A percentile compares a stretch with the other conserved stretches of the same genome.
Evolutionary conservation across 2,888 invertebrate species (phyloP).

Genomic region (Dryobotodes eremita): DNA sequence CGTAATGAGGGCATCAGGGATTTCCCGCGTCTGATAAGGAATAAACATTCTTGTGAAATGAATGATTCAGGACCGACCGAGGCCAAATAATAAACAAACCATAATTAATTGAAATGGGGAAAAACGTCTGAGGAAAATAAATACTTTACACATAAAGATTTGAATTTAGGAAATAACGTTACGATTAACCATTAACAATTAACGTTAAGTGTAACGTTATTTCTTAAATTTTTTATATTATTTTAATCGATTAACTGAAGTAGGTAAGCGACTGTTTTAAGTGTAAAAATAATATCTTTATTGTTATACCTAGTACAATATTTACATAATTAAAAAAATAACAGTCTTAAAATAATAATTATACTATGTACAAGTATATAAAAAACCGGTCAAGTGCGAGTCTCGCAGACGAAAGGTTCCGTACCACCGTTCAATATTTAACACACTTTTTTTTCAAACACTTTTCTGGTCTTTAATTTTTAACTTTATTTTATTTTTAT

Average conservation of each 20-base stretch:
- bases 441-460: too few relatives aligned
- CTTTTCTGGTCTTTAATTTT: too few relatives aligned
- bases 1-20: slow-evolving; percentile 15
- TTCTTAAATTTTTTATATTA: neutral
- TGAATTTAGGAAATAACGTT: neutral
- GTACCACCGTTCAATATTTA: too few relatives aligned
- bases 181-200: too few relatives aligned
- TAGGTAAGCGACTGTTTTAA: neutral
- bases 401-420: too few relatives aligned
- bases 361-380: too few relatives aligned
- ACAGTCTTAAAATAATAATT: too few relatives aligned
- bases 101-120: neutral
- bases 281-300: neutral
- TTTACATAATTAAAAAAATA: neutral
- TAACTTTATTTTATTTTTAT: too few relatives aligned
- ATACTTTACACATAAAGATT: neutral
- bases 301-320: neutral
- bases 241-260: neutral
- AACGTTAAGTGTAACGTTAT: neutral
- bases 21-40: slow-evolving; percentile 4
- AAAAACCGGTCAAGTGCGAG: too few relatives aligned
- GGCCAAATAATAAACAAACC: neutral
- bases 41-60: neutral
- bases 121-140: slow-evolving; percentile 6
- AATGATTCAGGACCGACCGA: slow-evolving; percentile 17